These are phyloP conservation scores for Petromus typicus DNA, from an alignment of 2,113 vertebrate species.

Conservation along the genomic window DNA sequence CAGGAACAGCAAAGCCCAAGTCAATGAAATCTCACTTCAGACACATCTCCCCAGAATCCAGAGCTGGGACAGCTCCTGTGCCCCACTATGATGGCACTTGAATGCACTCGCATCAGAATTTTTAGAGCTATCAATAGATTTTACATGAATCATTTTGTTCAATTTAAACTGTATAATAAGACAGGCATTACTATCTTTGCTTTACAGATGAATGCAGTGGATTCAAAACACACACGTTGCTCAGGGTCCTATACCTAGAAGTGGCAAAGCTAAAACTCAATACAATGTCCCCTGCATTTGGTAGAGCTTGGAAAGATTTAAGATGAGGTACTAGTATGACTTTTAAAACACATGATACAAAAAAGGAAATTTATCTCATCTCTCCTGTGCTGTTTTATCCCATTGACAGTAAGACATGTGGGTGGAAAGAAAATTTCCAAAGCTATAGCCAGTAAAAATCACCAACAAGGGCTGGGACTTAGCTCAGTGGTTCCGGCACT, in stretches of 20 bases:
- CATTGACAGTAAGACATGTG: background rate
- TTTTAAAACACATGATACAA: background rate
- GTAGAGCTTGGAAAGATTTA: background rate
- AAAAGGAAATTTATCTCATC: background rate
- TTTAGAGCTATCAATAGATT: background rate
- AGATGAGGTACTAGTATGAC: background rate
- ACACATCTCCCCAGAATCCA: background rate
- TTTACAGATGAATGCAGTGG: background rate
- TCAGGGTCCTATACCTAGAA: background rate
- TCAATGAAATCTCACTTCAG: background rate
- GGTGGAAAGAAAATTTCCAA: background rate
- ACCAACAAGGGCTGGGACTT: no score
- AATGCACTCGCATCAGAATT: background rate
- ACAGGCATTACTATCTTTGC: background rate
- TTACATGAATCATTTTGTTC: background rate
- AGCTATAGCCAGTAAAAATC: background rate
- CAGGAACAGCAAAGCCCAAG: background rate
- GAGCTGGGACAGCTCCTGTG: background rate
- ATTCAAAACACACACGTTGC: background rate
- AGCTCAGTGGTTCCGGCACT: no score
- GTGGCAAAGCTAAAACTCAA: background rate
- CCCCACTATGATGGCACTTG: background rate
- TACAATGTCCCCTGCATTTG: background rate
- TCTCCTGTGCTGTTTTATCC: background rate
- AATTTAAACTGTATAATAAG: constrained; percentile 14